These are phyloP conservation scores for Drosophila villosipedis DNA, from an alignment of 2,888 invertebrate genomes.

Conservation along the genomic window DNA sequence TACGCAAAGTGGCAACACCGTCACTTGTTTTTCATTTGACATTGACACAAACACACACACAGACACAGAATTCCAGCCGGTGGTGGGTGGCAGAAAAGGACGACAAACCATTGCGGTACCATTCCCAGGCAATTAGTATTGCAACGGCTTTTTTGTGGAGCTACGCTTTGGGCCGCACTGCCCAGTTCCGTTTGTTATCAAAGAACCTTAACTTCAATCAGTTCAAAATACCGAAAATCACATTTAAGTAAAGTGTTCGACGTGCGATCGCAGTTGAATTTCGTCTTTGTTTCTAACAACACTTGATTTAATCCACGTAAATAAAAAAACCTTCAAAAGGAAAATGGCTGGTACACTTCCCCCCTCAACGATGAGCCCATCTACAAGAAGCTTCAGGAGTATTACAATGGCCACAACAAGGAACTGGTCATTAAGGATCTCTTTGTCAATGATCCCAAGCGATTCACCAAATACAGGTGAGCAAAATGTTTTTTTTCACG, in stretches of 20 bases:
- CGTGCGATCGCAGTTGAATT: slow-evolving; percentile 48
- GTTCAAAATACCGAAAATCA: slow-evolving; percentile 17
- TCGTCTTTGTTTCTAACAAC: slow-evolving; percentile 56
- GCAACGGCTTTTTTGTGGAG: slow-evolving; percentile 65
- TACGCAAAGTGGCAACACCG: slow-evolving; percentile 66
- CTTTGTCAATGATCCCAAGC: slow-evolving; percentile 91
- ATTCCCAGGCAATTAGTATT: slow-evolving; percentile 35
- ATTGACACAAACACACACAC: slow-evolving; percentile 71
- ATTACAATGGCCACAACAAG: slow-evolving; percentile 89
- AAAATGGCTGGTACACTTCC: slow-evolving; percentile 84
- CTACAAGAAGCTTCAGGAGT: slow-evolving; percentile 91
- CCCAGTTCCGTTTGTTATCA: slow-evolving; percentile 48
- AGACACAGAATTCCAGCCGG: slow-evolving; percentile 66
- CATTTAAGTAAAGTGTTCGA: slow-evolving; percentile 64
- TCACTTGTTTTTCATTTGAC: slow-evolving; percentile 85
- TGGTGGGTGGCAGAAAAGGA: slow-evolving; percentile 63
- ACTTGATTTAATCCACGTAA: slow-evolving; percentile 49
- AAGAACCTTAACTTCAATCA: slow-evolving; percentile 22
- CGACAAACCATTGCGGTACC: slow-evolving; percentile 56
- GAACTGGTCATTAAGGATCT: slow-evolving; percentile 93
- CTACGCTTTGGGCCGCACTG: slow-evolving; percentile 50
- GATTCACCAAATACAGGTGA: slow-evolving; percentile 96
- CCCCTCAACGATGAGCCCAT: slow-evolving; percentile 88
- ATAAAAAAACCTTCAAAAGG: slow-evolving; percentile 42
- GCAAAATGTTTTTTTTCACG: slow-evolving; percentile 27